phyloP scores from a whole-genome alignment of 2,797 vertebrate genomes.

The Scolopax rusticola region DNA sequence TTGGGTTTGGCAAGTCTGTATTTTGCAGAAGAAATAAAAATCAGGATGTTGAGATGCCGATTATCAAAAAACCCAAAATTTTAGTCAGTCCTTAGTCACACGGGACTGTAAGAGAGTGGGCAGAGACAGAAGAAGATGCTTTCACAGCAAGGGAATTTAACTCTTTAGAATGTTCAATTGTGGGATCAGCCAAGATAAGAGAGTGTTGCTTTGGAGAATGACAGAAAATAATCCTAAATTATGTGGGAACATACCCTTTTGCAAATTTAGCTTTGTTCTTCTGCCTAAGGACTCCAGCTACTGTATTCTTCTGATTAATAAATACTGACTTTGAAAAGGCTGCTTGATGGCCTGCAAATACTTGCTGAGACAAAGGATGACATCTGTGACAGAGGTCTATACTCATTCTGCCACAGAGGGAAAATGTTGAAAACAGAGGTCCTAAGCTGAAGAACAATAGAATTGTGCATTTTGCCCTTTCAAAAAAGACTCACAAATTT shows the following conservation, averaged over 20 bases:
- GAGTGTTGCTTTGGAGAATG: neutral
- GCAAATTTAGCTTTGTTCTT: slow-evolving; percentile 18
- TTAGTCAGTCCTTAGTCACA: neutral
- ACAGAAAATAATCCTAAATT: slow-evolving; percentile 37
- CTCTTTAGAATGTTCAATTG: neutral
- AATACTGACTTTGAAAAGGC: slow-evolving; percentile 38
- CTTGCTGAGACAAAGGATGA: slow-evolving; percentile 19
- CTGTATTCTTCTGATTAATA: slow-evolving; percentile 50
- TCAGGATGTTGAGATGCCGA: neutral
- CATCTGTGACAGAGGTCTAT: slow-evolving; percentile 13
- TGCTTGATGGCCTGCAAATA: neutral
- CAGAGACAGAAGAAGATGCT: neutral
- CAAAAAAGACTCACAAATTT: neutral
- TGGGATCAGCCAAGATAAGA: slow-evolving; percentile 7
- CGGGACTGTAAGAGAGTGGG: neutral
- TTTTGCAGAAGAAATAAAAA: neutral
- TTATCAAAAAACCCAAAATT: neutral
- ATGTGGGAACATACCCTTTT: slow-evolving; percentile 1
- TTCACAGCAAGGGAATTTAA: neutral
- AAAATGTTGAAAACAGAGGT: neutral
- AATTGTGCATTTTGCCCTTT: neutral
- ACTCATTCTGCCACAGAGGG: neutral
- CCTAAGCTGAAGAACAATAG: neutral
- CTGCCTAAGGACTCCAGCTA: neutral
- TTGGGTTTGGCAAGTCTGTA: neutral